These are phyloP conservation scores for Entomyzon cyanotis DNA, from an alignment of 2,113 vertebrate genomes.

Conservation along the genomic window DNA sequence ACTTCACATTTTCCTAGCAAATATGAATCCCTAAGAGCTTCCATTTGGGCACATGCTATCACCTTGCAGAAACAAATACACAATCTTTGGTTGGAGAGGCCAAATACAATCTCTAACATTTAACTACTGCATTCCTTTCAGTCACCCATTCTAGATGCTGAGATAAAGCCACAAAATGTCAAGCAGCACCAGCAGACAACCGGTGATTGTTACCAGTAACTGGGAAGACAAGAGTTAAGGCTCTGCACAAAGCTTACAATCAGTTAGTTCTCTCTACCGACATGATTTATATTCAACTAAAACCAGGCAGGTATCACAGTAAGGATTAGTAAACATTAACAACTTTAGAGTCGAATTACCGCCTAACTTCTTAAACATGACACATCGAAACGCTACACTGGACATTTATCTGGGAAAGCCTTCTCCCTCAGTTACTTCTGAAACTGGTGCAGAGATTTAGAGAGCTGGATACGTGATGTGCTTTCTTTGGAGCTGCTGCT, in stretches of 20 bases:
- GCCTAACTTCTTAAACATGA: neutral
- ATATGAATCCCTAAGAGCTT: neutral
- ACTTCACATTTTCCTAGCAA: neutral
- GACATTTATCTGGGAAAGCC: neutral
- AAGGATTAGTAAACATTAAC: neutral
- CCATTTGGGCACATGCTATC: neutral
- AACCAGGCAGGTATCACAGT: neutral
- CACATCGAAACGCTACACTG: neutral
- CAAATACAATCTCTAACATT: neutral
- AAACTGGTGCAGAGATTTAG: neutral
- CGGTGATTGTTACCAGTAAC: neutral
- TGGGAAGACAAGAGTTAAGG: neutral
- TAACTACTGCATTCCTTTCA: neutral
- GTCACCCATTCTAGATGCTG: neutral
- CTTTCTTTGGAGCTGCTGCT: neutral
- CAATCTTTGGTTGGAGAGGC: neutral
- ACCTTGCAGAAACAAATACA: neutral
- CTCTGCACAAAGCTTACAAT: neutral
- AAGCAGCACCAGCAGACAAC: neutral
- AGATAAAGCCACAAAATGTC: neutral
- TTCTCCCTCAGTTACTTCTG: neutral
- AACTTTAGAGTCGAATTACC: neutral
- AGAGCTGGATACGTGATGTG: neutral
- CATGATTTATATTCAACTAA: neutral
- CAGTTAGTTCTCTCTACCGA: neutral